Evolutionary conservation across 2,888 invertebrate genomes (phyloP).

Genomic region (Parapristionchus giblindavisi): DNA sequence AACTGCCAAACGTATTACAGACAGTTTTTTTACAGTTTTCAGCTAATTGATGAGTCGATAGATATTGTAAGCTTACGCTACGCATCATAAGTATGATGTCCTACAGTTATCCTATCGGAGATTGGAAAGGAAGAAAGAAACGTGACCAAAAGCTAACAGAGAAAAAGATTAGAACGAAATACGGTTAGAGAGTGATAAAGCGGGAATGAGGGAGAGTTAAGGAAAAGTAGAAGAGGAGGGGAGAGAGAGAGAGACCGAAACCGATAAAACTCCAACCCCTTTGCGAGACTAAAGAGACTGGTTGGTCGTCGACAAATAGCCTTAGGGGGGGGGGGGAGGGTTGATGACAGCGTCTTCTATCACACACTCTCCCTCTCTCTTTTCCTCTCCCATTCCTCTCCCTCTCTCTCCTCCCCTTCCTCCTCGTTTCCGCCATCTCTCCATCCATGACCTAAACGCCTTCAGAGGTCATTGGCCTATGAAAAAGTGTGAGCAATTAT

Average conservation of each 20-base stretch:
- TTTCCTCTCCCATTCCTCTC: background rate
- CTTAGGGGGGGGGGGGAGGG: background rate
- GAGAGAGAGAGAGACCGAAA: background rate
- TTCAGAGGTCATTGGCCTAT: background rate
- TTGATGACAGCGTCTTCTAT: background rate
- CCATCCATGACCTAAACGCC: no score
- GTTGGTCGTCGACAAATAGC: background rate
- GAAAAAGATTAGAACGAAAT: no score
- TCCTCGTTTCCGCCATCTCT: background rate
- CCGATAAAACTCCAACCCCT: no score
- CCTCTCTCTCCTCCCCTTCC: background rate
- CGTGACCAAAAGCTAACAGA: no score
- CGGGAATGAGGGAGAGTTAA: background rate
- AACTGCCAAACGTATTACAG: no score
- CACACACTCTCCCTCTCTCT: background rate
- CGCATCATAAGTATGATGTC: no score
- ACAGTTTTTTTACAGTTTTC: no score
- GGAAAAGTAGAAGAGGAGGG: background rate
- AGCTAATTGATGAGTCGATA: no score
- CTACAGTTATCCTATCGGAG: no score
- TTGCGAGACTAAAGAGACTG: background rate
- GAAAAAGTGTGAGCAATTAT: background rate
- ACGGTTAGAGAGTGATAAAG: background rate
- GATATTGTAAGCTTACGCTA: no score
- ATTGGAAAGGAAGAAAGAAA: no score